Percentiles rank a stretch among this genome's conserved stretches.
Evolutionary conservation across 2,888 invertebrate species (phyloP).

Genomic region (Toxonevra muliebris): DNA sequence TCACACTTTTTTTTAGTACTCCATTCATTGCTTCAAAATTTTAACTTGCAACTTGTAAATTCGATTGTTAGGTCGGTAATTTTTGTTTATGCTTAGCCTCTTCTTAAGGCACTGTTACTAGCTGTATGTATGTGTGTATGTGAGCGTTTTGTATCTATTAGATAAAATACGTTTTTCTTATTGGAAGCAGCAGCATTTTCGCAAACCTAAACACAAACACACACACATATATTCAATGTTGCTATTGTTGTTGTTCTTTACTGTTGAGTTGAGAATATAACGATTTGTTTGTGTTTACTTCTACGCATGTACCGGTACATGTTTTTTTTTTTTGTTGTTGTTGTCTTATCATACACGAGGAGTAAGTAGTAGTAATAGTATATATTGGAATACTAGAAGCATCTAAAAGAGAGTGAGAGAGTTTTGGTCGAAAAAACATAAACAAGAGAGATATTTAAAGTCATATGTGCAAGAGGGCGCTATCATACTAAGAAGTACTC

Average conservation of each 20-base stretch:
- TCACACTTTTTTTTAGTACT: neutral
- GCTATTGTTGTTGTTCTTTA: no score
- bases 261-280: conserved; percentile 23
- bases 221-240: neutral
- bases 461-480: no score
- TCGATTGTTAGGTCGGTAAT: neutral
- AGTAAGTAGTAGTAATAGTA: neutral
- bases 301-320: conserved; percentile 37
- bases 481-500: no score
- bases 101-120: neutral
- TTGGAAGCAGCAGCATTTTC: conserved; percentile 29
- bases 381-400: no score
- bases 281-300: conserved; percentile 37
- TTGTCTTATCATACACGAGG: neutral
- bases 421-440: no score
- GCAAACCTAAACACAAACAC: no score
- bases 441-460: no score
- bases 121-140: no score
- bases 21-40: conserved; percentile 20
- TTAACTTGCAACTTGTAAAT: no score
- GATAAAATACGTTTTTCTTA: no score
- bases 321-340: conserved; percentile 11
- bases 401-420: no score
- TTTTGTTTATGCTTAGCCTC: neutral
- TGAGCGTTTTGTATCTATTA: no score